Conservation (phyloP, 2,113 vertebrate species). For the Thalassoma bifasciatum region DNA sequence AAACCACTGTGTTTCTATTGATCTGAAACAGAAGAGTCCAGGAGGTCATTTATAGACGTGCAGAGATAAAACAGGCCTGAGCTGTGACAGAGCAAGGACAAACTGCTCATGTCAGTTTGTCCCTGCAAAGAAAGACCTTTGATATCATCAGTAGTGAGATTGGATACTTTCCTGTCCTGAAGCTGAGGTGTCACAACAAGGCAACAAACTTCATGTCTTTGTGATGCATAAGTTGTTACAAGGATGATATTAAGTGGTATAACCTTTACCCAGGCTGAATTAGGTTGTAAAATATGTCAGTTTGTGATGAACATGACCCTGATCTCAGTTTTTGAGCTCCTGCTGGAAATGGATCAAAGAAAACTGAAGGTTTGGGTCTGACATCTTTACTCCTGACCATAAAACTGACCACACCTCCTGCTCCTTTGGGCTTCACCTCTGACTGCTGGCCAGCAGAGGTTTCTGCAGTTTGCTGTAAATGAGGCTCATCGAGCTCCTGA, state of each 20-base stretch:
- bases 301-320: not conserved
- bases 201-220: too few relatives aligned
- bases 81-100: too few relatives aligned
- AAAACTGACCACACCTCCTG: not conserved
- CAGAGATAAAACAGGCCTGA: not conserved
- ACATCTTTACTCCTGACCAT: not conserved
- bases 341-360: too few relatives aligned
- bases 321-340: not conserved
- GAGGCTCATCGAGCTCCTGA: constrained; percentile 62
- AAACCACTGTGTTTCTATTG: constrained; percentile 3
- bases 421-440: not conserved
- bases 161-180: too few relatives aligned
- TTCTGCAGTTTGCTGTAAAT: constrained; percentile 55
- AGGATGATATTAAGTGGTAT: not conserved
- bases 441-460: constrained; percentile 4
- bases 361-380: not conserved
- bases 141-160: too few relatives aligned
- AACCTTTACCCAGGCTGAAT: not conserved
- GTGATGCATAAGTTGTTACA: too few relatives aligned
- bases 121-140: too few relatives aligned
- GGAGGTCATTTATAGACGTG: not conserved
- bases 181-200: too few relatives aligned
- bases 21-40: not conserved
- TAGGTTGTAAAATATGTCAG: not conserved
- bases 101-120: too few relatives aligned